These are phyloP conservation scores for Coilia nasus DNA, from an alignment of 2,797 vertebrate species.

Conservation along the genomic window DNA sequence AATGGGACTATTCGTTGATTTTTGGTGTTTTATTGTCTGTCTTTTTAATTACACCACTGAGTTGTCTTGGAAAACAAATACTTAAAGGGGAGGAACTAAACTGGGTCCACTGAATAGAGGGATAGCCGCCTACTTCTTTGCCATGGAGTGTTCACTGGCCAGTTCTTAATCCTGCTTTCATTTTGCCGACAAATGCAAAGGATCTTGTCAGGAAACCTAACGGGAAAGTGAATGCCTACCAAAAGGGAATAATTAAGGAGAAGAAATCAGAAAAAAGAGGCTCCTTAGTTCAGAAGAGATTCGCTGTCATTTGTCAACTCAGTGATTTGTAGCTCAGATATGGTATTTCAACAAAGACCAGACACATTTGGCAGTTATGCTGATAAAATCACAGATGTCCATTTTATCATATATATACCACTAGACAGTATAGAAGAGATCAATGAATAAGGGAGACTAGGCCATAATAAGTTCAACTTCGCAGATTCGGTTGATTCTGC, in stretches of 20 bases:
- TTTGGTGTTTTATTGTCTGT: slow-evolving; percentile 68
- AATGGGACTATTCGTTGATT: slow-evolving; percentile 55
- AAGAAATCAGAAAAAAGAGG: slow-evolving; percentile 27
- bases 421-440: not conserved
- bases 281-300: not conserved
- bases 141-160: slow-evolving; percentile 88
- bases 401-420: not conserved
- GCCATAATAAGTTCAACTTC: not conserved
- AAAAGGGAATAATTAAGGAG: slow-evolving; percentile 82
- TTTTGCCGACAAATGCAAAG: slow-evolving; percentile 92
- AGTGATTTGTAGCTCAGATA: not conserved
- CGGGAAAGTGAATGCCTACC: slow-evolving; percentile 93
- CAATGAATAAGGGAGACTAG: not conserved
- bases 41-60: slow-evolving; percentile 76
- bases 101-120: slow-evolving; percentile 75
- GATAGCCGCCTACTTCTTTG: slow-evolving; percentile 87
- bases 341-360: not conserved
- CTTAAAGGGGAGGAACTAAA: slow-evolving; percentile 86
- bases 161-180: slow-evolving; percentile 94
- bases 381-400: not conserved
- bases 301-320: not conserved
- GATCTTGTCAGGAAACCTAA: slow-evolving; percentile 89
- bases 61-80: slow-evolving; percentile 94
- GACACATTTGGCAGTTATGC: not conserved
- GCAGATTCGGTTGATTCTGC: not conserved